phyloP scores from a whole-genome alignment of 2,797 vertebrate genomes.

The Neostethus bicornis region DNA sequence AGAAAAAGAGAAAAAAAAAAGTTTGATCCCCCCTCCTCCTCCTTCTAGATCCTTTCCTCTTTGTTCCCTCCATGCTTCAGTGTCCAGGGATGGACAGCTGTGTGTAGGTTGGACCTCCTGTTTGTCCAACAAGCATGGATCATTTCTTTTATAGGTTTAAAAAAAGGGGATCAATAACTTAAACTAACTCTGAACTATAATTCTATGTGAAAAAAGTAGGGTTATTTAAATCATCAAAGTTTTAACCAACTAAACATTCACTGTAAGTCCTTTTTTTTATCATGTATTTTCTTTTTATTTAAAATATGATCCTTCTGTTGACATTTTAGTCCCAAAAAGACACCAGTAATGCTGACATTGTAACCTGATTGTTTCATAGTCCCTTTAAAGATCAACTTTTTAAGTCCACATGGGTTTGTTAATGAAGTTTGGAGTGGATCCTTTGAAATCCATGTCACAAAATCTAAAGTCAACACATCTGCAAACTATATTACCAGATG shows the following conservation, averaged over 20 bases:
- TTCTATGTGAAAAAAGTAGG: too few relatives aligned
- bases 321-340: conserved; percentile 15
- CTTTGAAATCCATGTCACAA: conserved; percentile 57
- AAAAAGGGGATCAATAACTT: background rate
- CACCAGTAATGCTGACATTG: conserved; percentile 35
- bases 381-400: conserved; percentile 41
- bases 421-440: conserved; percentile 34
- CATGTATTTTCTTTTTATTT: too few relatives aligned
- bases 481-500: conserved; percentile 39
- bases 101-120: conserved; percentile 52
- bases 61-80: conserved; percentile 56
- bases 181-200: background rate
- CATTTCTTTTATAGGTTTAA: conserved; percentile 54
- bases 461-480: conserved; percentile 52
- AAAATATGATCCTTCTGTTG: too few relatives aligned
- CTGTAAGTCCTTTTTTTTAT: too few relatives aligned
- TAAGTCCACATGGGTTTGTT: conserved; percentile 30
- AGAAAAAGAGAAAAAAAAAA: conserved; percentile 47
- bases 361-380: conserved; percentile 40
- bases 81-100: conserved; percentile 69
- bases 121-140: conserved; percentile 50
- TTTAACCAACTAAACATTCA: background rate
- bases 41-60: conserved; percentile 33
- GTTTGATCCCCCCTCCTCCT: background rate
- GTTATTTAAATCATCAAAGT: too few relatives aligned